phyloP scores from a whole-genome alignment of 2,888 invertebrate genomes.

The Andricus curvator region DNA sequence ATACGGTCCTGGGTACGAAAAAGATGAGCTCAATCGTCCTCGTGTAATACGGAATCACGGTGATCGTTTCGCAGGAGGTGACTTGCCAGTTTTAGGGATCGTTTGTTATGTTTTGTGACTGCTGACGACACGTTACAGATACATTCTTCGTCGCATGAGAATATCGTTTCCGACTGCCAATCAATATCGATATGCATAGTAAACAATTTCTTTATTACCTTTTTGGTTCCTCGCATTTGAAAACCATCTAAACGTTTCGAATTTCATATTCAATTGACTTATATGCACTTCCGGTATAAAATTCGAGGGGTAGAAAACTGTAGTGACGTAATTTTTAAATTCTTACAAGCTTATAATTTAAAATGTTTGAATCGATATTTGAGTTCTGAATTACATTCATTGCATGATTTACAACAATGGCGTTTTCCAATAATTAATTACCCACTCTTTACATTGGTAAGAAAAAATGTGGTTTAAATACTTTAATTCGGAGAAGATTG shows the following conservation, averaged over 20 bases:
- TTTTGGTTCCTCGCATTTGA: neutral
- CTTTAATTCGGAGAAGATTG: no score
- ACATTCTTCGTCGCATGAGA: constrained; percentile 43
- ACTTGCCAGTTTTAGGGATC: constrained; percentile 70
- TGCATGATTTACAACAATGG: no score
- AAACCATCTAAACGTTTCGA: neutral
- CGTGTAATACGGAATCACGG: constrained; percentile 62
- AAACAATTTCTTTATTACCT: neutral
- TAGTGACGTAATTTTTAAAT: no score
- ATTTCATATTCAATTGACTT: neutral
- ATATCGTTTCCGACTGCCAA: constrained; percentile 10
- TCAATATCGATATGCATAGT: constrained; percentile 15
- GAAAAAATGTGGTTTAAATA: no score
- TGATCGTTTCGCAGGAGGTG: constrained; percentile 65
- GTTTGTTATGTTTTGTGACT: constrained; percentile 63
- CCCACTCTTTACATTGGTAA: no score
- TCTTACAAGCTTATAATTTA: no score
- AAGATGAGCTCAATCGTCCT: constrained; percentile 60
- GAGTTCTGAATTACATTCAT: no score
- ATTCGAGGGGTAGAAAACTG: neutral
- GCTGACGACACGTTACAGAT: neutral
- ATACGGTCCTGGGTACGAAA: constrained; percentile 49
- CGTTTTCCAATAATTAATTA: no score
- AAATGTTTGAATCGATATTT: no score
- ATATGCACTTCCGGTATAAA: neutral